A percentile compares a stretch with the other conserved stretches of the same genome.
Conservation (phyloP, 2,888 invertebrate species). For the Cyrtodaria siliqua region DNA sequence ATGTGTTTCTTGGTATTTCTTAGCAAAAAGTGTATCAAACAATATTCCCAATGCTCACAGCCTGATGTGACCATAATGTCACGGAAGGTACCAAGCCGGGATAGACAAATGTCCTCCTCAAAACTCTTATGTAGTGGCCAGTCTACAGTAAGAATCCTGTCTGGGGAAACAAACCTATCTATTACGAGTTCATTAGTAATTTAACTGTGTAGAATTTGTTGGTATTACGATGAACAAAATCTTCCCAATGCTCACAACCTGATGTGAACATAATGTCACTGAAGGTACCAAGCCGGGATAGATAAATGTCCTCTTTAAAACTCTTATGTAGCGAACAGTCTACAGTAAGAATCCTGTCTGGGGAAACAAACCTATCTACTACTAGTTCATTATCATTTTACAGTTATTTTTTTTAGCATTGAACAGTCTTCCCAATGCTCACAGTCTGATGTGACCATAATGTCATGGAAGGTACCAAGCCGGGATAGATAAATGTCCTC, state of each 20-base stretch:
- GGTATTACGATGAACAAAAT: no score
- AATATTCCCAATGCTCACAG: background rate
- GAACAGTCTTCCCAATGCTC: background rate
- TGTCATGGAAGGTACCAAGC: background rate
- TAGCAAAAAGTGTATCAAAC: no score
- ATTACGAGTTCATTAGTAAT: no score
- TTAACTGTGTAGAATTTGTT: no score
- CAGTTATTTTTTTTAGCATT: no score
- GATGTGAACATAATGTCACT: background rate
- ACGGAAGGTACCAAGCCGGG: conserved; percentile 15
- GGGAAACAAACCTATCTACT: no score
- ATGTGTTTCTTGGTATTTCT: no score
- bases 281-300: conserved; percentile 31
- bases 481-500: conserved; percentile 52
- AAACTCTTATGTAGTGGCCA: conserved; percentile 44
- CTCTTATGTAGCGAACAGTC: conserved; percentile 22
- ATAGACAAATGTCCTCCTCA: conserved; percentile 52
- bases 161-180: no score
- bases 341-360: conserved; percentile 4
- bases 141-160: conserved; percentile 2
- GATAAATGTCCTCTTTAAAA: conserved; percentile 55
- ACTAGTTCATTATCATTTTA: no score
- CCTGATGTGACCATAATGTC: background rate
- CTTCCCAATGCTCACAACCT: background rate
- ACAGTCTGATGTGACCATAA: background rate